Conservation (phyloP, 1,140 invertebrate genomes). For the Trypoxylus dichotomus region DNA sequence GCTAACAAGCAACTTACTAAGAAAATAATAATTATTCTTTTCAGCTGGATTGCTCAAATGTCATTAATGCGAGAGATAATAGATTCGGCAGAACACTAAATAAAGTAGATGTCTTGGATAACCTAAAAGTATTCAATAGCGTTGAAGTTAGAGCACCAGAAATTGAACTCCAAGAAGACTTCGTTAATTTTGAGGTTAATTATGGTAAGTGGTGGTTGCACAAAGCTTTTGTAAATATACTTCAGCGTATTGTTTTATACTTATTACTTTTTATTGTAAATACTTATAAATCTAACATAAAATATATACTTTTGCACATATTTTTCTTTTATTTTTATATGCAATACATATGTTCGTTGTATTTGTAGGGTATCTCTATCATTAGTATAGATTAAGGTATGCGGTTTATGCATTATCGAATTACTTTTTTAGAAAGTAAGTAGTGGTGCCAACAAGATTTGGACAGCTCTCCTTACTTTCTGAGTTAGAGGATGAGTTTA, state of each 20-base stretch:
- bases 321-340: slow-evolving; percentile 12
- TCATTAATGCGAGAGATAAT: slow-evolving; percentile 31
- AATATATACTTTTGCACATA: slow-evolving; percentile 28
- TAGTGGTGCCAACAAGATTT: too few species aligned
- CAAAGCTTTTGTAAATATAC: slow-evolving; percentile 29
- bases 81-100: slow-evolving; percentile 49
- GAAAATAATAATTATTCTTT: slow-evolving; percentile 33
- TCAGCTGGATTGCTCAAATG: slow-evolving; percentile 51
- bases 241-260: slow-evolving; percentile 10
- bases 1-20: too few species aligned
- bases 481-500: too few species aligned
- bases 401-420: too few species aligned
- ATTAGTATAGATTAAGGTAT: too few species aligned
- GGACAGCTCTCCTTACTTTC: too few species aligned
- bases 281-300: not conserved
- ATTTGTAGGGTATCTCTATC: too few species aligned
- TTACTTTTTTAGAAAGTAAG: too few species aligned
- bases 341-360: not conserved
- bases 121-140: slow-evolving; percentile 75
- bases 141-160: slow-evolving; percentile 75
- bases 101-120: slow-evolving; percentile 64
- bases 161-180: slow-evolving; percentile 63
- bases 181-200: not conserved
- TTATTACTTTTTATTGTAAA: slow-evolving; percentile 9
- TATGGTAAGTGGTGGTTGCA: slow-evolving; percentile 28